Conservation (phyloP, 2,888 invertebrate genomes). For the Phengaris arion region DNA sequence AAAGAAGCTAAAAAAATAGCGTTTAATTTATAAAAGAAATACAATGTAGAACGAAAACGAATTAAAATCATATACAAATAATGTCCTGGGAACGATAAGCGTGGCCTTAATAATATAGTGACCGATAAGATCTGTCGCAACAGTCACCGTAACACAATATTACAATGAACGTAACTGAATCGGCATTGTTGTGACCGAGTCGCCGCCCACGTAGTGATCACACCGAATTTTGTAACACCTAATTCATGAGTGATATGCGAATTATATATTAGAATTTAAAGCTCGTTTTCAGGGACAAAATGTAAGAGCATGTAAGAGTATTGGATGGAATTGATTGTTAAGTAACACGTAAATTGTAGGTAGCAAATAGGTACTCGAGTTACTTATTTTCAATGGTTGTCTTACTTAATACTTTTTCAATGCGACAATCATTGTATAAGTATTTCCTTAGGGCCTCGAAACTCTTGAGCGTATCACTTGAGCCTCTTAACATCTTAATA, state of each 20-base stretch:
- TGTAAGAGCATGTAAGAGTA: no score
- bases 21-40: neutral
- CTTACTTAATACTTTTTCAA: no score
- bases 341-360: no score
- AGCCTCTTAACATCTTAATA: slow-evolving; percentile 40
- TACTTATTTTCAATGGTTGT: no score
- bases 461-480: slow-evolving; percentile 33
- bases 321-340: no score
- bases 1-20: neutral
- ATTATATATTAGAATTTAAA: no score
- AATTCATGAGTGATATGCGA: slow-evolving; percentile 17
- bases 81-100: slow-evolving; percentile 25
- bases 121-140: slow-evolving; percentile 31
- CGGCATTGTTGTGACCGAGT: slow-evolving; percentile 30
- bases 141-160: slow-evolving; percentile 24
- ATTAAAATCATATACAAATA: neutral
- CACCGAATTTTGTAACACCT: slow-evolving; percentile 15
- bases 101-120: slow-evolving; percentile 31
- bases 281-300: no score
- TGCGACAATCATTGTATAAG: no score
- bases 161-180: slow-evolving; percentile 31
- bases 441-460: neutral
- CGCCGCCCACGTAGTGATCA: slow-evolving; percentile 34
- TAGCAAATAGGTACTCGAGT: no score
- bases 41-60: neutral